Percentiles rank a stretch among this genome's conserved stretches.
These are phyloP conservation scores for Poecilus cupreus DNA, from an alignment of 2,888 invertebrate genomes.

Conservation along the genomic window DNA sequence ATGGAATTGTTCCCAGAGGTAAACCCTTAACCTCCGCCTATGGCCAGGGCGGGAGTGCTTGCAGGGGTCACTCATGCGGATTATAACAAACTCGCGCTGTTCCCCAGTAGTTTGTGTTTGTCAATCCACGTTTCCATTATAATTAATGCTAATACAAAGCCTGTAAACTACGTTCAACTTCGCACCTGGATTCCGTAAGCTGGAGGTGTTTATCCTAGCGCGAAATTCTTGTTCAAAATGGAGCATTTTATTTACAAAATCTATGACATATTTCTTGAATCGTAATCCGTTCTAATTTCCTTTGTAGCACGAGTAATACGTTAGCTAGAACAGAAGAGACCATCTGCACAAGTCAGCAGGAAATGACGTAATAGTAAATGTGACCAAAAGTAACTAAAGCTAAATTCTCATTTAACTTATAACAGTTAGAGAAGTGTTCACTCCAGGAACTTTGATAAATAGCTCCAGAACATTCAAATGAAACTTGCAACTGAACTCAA, in stretches of 20 bases:
- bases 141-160: slow-evolving; percentile 47
- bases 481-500: neutral
- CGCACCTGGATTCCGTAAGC: neutral
- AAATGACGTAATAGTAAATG: slow-evolving; percentile 21
- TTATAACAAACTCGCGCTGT: slow-evolving; percentile 32
- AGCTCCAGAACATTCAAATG: neutral
- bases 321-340: neutral
- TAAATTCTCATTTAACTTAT: slow-evolving; percentile 33
- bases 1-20: neutral
- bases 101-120: slow-evolving; percentile 23
- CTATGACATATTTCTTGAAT: too few species aligned
- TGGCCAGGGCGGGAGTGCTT: neutral
- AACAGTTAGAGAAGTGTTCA: neutral
- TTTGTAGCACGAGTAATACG: neutral
- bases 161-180: slow-evolving; percentile 1
- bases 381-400: slow-evolving; percentile 10
- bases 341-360: slow-evolving; percentile 22
- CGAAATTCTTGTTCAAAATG: too few species aligned
- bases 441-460: slow-evolving; percentile 18
- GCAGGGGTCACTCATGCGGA: slow-evolving; percentile 40
- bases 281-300: neutral
- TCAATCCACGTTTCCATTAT: slow-evolving; percentile 46
- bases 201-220: neutral
- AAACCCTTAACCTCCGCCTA: neutral
- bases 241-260: too few species aligned